Conservation (phyloP, 2,888 invertebrate species). For the Toxonevra muliebris region DNA sequence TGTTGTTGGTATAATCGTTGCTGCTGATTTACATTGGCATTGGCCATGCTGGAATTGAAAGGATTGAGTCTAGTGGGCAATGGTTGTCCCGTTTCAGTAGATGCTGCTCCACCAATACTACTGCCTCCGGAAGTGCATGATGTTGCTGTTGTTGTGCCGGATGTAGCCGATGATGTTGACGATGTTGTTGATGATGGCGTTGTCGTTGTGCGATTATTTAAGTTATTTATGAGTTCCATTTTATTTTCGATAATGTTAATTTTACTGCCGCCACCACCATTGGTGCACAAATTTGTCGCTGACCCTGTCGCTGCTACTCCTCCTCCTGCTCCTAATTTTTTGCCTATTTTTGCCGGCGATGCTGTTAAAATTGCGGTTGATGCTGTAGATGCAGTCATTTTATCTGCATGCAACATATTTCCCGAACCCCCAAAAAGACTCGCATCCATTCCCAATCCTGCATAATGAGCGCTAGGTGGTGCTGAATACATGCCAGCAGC, state of each 20-base stretch:
- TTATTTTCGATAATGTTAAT: conserved; percentile 65
- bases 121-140: conserved; percentile 14
- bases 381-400: conserved; percentile 59
- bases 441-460: conserved; percentile 38
- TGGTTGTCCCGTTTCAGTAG: not conserved
- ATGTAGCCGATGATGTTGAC: conserved; percentile 35
- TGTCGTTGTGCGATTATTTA: conserved; percentile 45
- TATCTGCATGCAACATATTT: conserved; percentile 42
- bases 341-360: conserved; percentile 54
- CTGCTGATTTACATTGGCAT: conserved; percentile 35
- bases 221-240: conserved; percentile 59
- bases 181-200: conserved; percentile 38
- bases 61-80: conserved; percentile 39
- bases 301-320: conserved; percentile 13
- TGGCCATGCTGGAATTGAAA: conserved; percentile 36
- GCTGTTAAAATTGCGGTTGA: conserved; percentile 53
- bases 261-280: conserved; percentile 45
- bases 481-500: conserved; percentile 64
- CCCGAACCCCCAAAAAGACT: conserved; percentile 41
- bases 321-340: conserved; percentile 30
- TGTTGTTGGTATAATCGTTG: conserved; percentile 46
- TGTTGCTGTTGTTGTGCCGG: conserved; percentile 38
- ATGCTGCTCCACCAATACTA: conserved; percentile 26
- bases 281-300: not conserved
- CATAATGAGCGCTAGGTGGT: conserved; percentile 63